Base-by-base conservation (phyloP, 2,113 vertebrate species). In the Entelurus aequoreus region DNA sequence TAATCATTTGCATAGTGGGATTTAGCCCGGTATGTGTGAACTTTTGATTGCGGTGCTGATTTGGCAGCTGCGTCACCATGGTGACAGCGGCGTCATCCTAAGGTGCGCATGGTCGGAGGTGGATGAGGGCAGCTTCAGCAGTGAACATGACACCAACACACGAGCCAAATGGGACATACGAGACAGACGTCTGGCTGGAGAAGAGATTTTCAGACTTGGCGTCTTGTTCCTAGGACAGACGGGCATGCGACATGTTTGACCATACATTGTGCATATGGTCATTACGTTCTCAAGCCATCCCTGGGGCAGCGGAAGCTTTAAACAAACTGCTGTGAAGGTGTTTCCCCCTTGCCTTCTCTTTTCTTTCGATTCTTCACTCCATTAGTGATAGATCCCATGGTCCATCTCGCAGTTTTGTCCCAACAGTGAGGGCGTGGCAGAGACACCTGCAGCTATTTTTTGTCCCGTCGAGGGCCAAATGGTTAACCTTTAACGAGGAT, bases 401-500 rank as follows among this genome's bases (percentile, higher is more conserved):
- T 63, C 75, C 64, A 62, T 68, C 57, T 42, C 0, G 16, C 52
- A 44, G 35, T 77, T 57, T 73, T 74, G 66, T 76, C 68, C 62
- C 54, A 5, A 13, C 58, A 50, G 50, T 42, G 52, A 63, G 73
- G 42, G 57, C 21, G 71, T 66, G 68, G 4, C 7, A 35, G 60
- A 68, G 65, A 65, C 72, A 76, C 81, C 78, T 79, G 72, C 61
- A 55, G 56, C 63, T 65, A 1, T 46, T 37, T 53, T 53, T 37
- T 37, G 37, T 63, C 48, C 71, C 72, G 74, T 70, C 6, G 2
- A 6, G 2, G 72, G 75, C 75, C 56, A 9, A 57, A 69, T 64
- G 42, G 79, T 76, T 89, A 86, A 88, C 88, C 88, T 90, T 90
- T 89, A 84, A 80, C 78, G 69, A 63, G 44, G 44, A 46, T 56